A percentile compares a stretch with the other conserved stretches of the same genome.
Evolutionary conservation across 2,888 invertebrate species (phyloP).

Genomic region (Tortricodes alternella): DNA sequence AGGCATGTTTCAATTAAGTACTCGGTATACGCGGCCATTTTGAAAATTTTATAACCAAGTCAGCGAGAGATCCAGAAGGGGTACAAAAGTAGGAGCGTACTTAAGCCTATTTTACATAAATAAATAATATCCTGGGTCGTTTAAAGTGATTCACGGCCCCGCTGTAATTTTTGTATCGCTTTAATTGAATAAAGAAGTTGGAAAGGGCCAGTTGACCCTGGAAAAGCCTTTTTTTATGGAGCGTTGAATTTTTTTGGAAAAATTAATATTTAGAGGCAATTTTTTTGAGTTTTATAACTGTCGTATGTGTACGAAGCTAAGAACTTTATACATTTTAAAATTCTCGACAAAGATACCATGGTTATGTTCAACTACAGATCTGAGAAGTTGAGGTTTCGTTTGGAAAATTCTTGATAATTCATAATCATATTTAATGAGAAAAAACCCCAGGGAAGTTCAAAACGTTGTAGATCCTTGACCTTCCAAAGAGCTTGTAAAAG

Average conservation of each 20-base stretch:
- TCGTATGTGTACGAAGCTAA: background rate
- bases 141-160: slow-evolving; percentile 41
- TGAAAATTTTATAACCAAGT: slow-evolving; percentile 10
- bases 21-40: background rate
- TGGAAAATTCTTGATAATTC: no score
- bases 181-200: slow-evolving; percentile 44
- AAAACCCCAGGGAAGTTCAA: no score
- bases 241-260: slow-evolving; percentile 2
- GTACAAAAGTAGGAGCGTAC: slow-evolving; percentile 29
- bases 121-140: slow-evolving; percentile 40
- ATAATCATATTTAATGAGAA: no score
- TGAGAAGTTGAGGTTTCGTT: no score
- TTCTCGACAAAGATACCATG: no score
- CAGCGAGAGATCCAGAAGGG: slow-evolving; percentile 9
- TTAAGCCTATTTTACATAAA: slow-evolving; percentile 43
- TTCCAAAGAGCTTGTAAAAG: no score
- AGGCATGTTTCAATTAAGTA: background rate
- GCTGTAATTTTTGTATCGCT: slow-evolving; percentile 40
- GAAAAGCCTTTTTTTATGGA: slow-evolving; percentile 1
- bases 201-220: slow-evolving; percentile 22
- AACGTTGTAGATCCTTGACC: no score
- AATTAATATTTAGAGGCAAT: slow-evolving; percentile 1
- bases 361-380: no score
- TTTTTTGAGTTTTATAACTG: background rate
- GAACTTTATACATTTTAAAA: background rate